Evolutionary conservation across 2,888 invertebrate species (phyloP), one percentile per base, ranked within the genome.

Genomic region (Margaritifera margaritifera): DNA sequence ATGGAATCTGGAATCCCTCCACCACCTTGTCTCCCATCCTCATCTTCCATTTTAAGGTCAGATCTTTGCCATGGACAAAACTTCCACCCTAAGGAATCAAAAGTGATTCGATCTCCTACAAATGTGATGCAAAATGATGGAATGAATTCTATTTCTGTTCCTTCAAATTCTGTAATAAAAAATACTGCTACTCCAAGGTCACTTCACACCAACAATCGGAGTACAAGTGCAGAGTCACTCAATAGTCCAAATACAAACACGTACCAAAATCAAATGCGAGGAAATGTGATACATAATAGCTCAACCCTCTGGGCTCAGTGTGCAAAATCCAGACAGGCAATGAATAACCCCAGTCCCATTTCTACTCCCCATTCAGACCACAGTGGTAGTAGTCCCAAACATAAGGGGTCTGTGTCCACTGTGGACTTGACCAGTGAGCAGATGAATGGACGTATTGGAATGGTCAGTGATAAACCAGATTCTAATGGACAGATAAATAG

Each of bases 151-250:
- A 66, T 71, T 68, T 58, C 73, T 69, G 68, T 74, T 67, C 67
- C 74, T 66, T 83, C 83, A 62, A 83, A 75, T 72, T 82, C 83
- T 31, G 84, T 84, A 59, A 85, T 85, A 52, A 84, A 84, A 72
- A 80, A 71, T 63, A 79, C 77, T 71, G 77, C 80, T 80, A 79
- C 77, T 75, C 79, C 80, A 52, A 54, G 81, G 61, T 58, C 72
- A 42, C 42, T 75, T 31, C 42, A 42, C 42, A 58, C 69, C 63
- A 75, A 79, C 62, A 72, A 74, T 61, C 70, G 75, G 18, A 72
- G 78, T 73, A 71, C 75, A 50, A 72, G 78, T 75, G 77, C 76
- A 22, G 78, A 81, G 58, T 75, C 79, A 53, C 68, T 81, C 58
- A 75, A 77, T 55, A 77, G 80, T 63, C 79, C 79, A 25, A 77